Evolutionary conservation across 2,113 vertebrate genomes (phyloP).

Genomic region (Cnemophilus loriae): DNA sequence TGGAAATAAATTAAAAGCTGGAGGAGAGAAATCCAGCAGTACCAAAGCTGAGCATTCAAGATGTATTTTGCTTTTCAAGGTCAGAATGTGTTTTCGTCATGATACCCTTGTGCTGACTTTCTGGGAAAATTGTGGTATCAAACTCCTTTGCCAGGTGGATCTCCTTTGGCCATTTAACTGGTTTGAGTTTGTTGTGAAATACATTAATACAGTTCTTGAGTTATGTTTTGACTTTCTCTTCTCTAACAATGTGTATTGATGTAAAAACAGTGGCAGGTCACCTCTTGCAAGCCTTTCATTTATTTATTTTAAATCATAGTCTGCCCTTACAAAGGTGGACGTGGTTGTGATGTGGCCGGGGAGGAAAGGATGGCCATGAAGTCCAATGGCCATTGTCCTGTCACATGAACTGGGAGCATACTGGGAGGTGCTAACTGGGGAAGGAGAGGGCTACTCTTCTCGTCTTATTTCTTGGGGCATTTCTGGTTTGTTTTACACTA

Average conservation of each 20-base stretch:
- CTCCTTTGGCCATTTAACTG: neutral
- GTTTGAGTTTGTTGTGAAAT: constrained; percentile 27
- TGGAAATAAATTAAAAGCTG: neutral
- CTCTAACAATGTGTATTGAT: neutral
- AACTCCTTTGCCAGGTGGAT: neutral
- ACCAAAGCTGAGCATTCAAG: neutral
- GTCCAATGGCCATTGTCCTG: neutral
- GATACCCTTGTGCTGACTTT: neutral
- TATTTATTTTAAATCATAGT: neutral
- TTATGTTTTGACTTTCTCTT: constrained; percentile 30
- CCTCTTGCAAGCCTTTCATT: neutral
- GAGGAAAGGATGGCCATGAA: neutral
- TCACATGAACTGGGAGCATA: neutral
- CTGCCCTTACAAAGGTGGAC: neutral
- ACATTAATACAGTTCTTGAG: neutral
- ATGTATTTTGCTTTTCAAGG: neutral
- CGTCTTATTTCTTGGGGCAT: neutral
- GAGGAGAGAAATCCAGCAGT: neutral
- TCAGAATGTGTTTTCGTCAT: neutral
- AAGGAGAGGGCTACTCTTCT: neutral
- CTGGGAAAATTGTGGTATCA: neutral
- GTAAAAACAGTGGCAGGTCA: constrained; percentile 24
- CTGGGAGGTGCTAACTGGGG: neutral
- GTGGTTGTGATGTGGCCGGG: neutral
- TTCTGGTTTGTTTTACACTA: neutral